These are phyloP conservation scores for Manis pentadactyla DNA, from an alignment of 2,797 vertebrate species.

Conservation along the genomic window DNA sequence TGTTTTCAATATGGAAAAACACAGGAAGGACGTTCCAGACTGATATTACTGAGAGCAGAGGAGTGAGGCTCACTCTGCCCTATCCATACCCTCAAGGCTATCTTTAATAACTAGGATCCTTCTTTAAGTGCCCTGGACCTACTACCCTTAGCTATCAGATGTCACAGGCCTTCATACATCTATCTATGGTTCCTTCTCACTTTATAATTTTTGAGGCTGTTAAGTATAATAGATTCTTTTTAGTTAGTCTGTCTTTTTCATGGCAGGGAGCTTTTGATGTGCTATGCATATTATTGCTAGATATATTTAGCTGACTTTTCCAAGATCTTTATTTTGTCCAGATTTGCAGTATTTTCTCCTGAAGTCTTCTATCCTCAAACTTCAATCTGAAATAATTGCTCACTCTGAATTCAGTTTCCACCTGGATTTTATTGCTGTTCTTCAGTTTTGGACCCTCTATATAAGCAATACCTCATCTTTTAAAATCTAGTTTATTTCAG, in stretches of 20 bases:
- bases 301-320: neutral
- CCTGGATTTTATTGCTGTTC: neutral
- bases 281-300: neutral
- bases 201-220: neutral
- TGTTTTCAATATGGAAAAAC: neutral
- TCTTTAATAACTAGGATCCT: neutral
- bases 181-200: neutral
- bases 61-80: neutral
- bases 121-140: neutral
- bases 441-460: neutral
- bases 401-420: neutral
- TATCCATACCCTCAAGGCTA: no score
- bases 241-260: neutral
- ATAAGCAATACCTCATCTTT: neutral
- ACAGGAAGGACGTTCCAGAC: neutral
- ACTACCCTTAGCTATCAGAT: neutral
- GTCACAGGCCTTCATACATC: neutral
- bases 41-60: neutral
- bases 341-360: neutral
- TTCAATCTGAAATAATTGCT: neutral
- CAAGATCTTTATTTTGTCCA: neutral
- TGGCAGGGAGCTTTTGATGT: neutral
- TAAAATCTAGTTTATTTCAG: neutral
- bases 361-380: neutral
- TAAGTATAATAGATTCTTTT: neutral